Conservation (phyloP, 2,113 vertebrate genomes). For the Phaethon lepturus region DNA sequence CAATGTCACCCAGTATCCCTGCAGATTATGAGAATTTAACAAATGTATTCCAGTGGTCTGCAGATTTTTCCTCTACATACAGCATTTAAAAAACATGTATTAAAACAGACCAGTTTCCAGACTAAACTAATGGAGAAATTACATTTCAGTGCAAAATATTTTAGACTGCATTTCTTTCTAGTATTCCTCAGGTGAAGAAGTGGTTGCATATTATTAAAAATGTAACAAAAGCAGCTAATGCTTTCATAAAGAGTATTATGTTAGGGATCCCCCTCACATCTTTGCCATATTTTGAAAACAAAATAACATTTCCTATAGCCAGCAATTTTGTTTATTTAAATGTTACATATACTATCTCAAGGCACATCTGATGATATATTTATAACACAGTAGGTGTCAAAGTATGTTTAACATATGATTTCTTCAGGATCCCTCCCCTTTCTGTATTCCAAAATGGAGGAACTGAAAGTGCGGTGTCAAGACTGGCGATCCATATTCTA, state of each 20-base stretch:
- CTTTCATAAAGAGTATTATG: slow-evolving; percentile 90
- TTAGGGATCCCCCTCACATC: slow-evolving; percentile 84
- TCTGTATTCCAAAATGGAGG: slow-evolving; percentile 88
- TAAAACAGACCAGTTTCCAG: slow-evolving; percentile 94
- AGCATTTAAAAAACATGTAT: slow-evolving; percentile 86
- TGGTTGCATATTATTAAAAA: slow-evolving; percentile 99
- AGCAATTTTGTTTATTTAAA: slow-evolving; percentile 90
- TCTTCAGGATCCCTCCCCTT: slow-evolving; percentile 87
- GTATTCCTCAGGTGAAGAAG: slow-evolving; percentile 92
- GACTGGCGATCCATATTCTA: slow-evolving; percentile 93
- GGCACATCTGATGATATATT: slow-evolving; percentile 98
- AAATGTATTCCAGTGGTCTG: slow-evolving; percentile 83
- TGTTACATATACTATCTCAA: slow-evolving; percentile 98
- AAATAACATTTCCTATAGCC: slow-evolving; percentile 93
- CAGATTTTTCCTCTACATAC: slow-evolving; percentile 83
- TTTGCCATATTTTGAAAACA: slow-evolving; percentile 87
- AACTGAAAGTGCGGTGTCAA: slow-evolving; percentile 92
- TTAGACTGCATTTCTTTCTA: slow-evolving; percentile 91
- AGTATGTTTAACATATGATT: slow-evolving; percentile 85
- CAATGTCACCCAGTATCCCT: slow-evolving; percentile 89
- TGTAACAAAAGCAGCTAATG: slow-evolving; percentile 98
- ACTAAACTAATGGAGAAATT: slow-evolving; percentile 92
- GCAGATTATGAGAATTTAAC: slow-evolving; percentile 86
- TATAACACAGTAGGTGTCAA: slow-evolving; percentile 91
- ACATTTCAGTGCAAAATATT: slow-evolving; percentile 99